Evolutionary conservation across 2,113 vertebrate genomes (phyloP), one percentile per base, ranked within the genome.

Genomic region (Anser brachyrhynchus): DNA sequence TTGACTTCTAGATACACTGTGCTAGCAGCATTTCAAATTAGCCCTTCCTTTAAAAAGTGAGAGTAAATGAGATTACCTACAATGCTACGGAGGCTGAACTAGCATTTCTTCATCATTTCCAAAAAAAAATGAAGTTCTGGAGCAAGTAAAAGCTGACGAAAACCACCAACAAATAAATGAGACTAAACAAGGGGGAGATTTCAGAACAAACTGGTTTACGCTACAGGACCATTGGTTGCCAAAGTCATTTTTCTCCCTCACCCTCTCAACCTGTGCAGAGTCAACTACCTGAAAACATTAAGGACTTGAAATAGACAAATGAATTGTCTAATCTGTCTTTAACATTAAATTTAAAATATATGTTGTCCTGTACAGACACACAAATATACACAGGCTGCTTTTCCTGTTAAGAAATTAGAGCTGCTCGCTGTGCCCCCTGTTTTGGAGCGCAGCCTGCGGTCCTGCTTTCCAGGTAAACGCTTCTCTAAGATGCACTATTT

Each of bases 161-260:
- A 81, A 83, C 69, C 61, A 18, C 37, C 61, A 25, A 20, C 6
- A 23, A 37, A 16, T 13, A 28, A 29, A 52, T 26, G 11, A 55
- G 5, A 31, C 29, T 61, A 76, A 90, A 71, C 33, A 82, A 83
- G 23, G 46, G n/a, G 5, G 81, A 92, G 11, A 87, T 9, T 93
- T 93, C 92, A 84, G 41, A 54, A 79, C 75, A 92, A 12, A 89
- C 74, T 92, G 73, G 84, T 41, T 77, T 92, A n/a, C 44, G 6
- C 43, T 4, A 58, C 4, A 46, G n/a, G 87, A 83, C 74, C 12
- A 80, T 26, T 37, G 93, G 57, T 11, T 92, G 55, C 35, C 29
- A 77, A 57, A 62, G 35, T 52, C 72, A 91, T 18, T 64, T 88
- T 78, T 64, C 67, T 69, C 93, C 15, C 88, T 57, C 74, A 72